These are phyloP conservation scores for Agonum fuliginosum DNA, from an alignment of 2,888 invertebrate species.

Conservation along the genomic window DNA sequence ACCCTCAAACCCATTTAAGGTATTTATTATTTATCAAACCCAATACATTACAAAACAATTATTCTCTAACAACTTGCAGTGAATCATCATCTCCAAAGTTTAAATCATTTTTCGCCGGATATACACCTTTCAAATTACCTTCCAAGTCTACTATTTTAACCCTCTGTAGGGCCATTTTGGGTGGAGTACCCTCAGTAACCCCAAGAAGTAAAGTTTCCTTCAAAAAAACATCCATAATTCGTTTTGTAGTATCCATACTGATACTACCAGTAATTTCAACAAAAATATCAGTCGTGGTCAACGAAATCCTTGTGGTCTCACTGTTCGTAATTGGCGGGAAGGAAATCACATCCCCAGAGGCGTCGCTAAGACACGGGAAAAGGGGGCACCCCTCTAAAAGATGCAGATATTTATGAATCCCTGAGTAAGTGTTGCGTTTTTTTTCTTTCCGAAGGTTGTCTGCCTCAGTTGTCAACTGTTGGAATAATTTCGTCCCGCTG, in stretches of 20 bases:
- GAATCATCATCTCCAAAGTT: slow-evolving; percentile 71
- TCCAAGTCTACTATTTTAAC: slow-evolving; percentile 82
- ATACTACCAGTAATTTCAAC: slow-evolving; percentile 86
- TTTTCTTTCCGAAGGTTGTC: slow-evolving; percentile 88
- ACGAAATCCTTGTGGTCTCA: slow-evolving; percentile 84
- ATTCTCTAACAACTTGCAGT: slow-evolving; percentile 43
- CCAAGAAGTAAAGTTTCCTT: slow-evolving; percentile 79
- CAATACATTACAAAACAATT: slow-evolving; percentile 16
- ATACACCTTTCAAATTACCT: slow-evolving; percentile 83
- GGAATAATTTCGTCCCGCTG: slow-evolving; percentile 81
- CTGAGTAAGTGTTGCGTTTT: slow-evolving; percentile 87
- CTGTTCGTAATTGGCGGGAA: slow-evolving; percentile 92
- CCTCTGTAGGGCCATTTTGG: slow-evolving; percentile 74
- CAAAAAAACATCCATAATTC: slow-evolving; percentile 81
- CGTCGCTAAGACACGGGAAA: slow-evolving; percentile 84
- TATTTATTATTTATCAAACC: neutral
- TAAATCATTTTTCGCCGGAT: slow-evolving; percentile 86
- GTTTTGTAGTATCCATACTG: slow-evolving; percentile 79
- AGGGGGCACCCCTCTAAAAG: slow-evolving; percentile 83
- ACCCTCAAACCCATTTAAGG: neutral
- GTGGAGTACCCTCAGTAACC: slow-evolving; percentile 67
- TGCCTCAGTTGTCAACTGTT: slow-evolving; percentile 83
- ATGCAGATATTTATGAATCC: slow-evolving; percentile 89
- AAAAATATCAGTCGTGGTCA: slow-evolving; percentile 79
- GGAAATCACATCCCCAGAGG: slow-evolving; percentile 81